Conservation (phyloP, 2,797 vertebrate genomes). For the Telmatherina bonti region DNA sequence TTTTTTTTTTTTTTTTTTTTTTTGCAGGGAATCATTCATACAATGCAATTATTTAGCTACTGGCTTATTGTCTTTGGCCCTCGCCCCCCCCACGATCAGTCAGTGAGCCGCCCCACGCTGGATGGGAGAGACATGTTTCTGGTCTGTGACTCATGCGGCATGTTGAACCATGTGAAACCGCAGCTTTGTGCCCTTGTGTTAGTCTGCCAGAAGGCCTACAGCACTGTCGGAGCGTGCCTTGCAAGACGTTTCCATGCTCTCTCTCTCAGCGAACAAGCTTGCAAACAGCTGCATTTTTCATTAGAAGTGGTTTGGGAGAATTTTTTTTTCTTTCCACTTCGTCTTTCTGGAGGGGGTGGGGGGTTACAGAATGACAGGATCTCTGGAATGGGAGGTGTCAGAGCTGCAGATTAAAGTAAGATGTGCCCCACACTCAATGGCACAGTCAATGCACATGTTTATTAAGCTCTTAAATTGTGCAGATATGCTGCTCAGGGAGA, state of each 20-base stretch:
- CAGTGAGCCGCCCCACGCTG: slow-evolving; percentile 39
- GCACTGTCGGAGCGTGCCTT: slow-evolving; percentile 76
- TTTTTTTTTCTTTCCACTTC: slow-evolving; percentile 16
- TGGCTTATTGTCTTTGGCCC: slow-evolving; percentile 45
- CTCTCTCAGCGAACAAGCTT: slow-evolving; percentile 84
- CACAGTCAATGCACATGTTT: slow-evolving; percentile 57
- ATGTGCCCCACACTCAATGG: slow-evolving; percentile 78
- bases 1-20: slow-evolving; percentile 1
- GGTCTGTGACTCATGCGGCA: slow-evolving; percentile 66
- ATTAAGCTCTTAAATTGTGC: slow-evolving; percentile 47
- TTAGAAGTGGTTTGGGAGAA: slow-evolving; percentile 87
- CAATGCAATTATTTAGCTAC: slow-evolving; percentile 17
- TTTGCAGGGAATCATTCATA: slow-evolving; percentile 12
- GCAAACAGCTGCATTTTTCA: slow-evolving; percentile 91
- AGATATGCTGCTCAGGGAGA: slow-evolving; percentile 41
- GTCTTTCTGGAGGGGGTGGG: slow-evolving; percentile 5
- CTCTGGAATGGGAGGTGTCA: slow-evolving; percentile 14
- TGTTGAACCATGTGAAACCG: slow-evolving; percentile 68
- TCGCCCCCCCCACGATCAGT: slow-evolving; percentile 39
- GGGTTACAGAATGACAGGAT: slow-evolving; percentile 26
- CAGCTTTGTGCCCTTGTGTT: slow-evolving; percentile 54
- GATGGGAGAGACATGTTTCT: slow-evolving; percentile 54
- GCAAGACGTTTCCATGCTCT: slow-evolving; percentile 70
- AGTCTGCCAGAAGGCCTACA: slow-evolving; percentile 61
- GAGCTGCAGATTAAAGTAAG: slow-evolving; percentile 73